phyloP scores from a whole-genome alignment of 2,888 invertebrate species.

The Cheilosia urbana region DNA sequence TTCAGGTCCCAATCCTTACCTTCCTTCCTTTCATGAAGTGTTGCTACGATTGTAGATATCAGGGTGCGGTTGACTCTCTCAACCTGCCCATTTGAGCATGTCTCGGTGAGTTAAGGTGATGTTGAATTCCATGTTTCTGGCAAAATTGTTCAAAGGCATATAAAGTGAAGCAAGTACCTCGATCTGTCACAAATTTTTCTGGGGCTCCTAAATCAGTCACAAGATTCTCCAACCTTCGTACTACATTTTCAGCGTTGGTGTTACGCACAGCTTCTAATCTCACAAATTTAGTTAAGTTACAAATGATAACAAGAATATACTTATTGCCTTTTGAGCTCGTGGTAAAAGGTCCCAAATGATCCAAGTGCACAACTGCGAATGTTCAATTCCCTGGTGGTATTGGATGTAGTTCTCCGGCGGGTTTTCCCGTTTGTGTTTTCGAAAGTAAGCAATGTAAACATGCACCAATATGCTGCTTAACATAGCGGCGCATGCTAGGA shows the following conservation, averaged over 20 bases:
- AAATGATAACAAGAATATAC: background rate
- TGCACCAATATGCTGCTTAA: slow-evolving; percentile 2
- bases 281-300: background rate
- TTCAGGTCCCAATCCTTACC: background rate
- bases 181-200: background rate
- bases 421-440: background rate
- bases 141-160: too few species aligned
- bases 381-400: background rate
- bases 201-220: background rate
- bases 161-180: background rate
- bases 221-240: background rate
- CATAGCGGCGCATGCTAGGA: slow-evolving; percentile 1
- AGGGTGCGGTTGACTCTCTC: background rate
- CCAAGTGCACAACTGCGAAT: background rate
- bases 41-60: slow-evolving; percentile 6
- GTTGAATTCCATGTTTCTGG: too few species aligned
- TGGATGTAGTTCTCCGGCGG: background rate
- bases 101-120: background rate
- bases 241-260: background rate
- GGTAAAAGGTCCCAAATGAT: too few species aligned
- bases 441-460: background rate
- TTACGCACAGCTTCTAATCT: background rate
- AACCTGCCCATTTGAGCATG: background rate
- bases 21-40: background rate
- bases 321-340: background rate